Conservation (phyloP, 2,797 vertebrate species). For the Micropoecilia bifurca region DNA sequence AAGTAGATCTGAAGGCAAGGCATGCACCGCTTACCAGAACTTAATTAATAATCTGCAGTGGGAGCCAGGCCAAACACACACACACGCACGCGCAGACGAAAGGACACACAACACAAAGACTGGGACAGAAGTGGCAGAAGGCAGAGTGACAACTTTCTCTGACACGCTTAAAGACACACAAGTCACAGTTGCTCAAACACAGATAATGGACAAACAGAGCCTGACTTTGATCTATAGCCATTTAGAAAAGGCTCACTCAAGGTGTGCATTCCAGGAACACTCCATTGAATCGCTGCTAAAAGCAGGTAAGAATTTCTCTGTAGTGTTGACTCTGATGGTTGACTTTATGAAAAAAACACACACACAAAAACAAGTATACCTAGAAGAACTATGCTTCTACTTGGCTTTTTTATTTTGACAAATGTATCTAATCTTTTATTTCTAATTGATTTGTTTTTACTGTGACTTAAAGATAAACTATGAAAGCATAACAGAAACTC, state of each 20-base stretch:
- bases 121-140: slow-evolving; percentile 34
- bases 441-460: slow-evolving; percentile 22
- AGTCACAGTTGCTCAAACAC: slow-evolving; percentile 53
- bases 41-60: slow-evolving; percentile 79
- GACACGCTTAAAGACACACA: slow-evolving; percentile 28
- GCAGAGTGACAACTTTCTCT: slow-evolving; percentile 51
- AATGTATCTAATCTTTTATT: slow-evolving; percentile 16
- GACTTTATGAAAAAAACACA: slow-evolving; percentile 11
- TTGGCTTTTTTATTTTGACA: slow-evolving; percentile 22
- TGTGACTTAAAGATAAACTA: slow-evolving; percentile 30
- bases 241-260: slow-evolving; percentile 55
- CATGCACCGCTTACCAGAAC: slow-evolving; percentile 75
- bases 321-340: neutral
- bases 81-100: slow-evolving; percentile 26
- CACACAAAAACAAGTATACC: neutral
- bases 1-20: slow-evolving; percentile 76
- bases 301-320: slow-evolving; percentile 48
- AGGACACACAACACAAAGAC: slow-evolving; percentile 28
- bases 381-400: slow-evolving; percentile 66
- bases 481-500: neutral
- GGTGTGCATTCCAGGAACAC: slow-evolving; percentile 42
- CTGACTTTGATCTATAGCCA: slow-evolving; percentile 39
- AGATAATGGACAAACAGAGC: slow-evolving; percentile 56
- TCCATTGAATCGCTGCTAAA: slow-evolving; percentile 30
- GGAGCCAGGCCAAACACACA: slow-evolving; percentile 56